A percentile compares a stretch with the other conserved stretches of the same genome.
Evolutionary conservation across 2,113 vertebrate species (phyloP).

Genomic region (Platysteira castanea): DNA sequence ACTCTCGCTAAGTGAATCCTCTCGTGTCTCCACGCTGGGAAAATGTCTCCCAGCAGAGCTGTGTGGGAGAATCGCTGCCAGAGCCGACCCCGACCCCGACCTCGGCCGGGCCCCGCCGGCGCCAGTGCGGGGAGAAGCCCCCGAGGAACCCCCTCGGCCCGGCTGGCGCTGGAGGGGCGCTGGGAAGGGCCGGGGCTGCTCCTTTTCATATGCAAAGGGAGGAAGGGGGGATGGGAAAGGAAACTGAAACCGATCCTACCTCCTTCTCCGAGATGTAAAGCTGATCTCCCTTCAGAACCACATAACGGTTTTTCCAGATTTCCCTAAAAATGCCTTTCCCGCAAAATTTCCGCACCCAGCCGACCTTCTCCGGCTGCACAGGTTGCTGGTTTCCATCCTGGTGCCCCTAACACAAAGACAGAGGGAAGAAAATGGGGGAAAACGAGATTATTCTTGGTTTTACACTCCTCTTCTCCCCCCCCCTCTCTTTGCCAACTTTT

Average conservation of each 20-base stretch:
- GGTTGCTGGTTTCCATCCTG: slow-evolving; percentile 79
- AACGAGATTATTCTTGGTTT: neutral
- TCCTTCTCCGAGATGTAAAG: slow-evolving; percentile 92
- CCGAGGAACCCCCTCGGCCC: neutral
- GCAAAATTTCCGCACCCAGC: slow-evolving; percentile 95
- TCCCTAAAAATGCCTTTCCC: slow-evolving; percentile 94
- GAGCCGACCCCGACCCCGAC: neutral
- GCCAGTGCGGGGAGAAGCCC: neutral
- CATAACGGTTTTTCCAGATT: slow-evolving; percentile 95
- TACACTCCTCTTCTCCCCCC: neutral
- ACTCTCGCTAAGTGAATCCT: neutral
- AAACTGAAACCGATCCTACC: slow-evolving; percentile 71
- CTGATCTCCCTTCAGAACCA: slow-evolving; percentile 88
- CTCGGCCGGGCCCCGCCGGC: neutral
- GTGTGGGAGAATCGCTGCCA: neutral
- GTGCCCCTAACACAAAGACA: slow-evolving; percentile 71
- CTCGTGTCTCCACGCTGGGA: neutral
- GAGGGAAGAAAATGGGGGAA: neutral
- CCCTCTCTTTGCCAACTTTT: neutral
- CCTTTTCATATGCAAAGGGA: neutral
- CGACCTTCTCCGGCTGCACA: slow-evolving; percentile 84
- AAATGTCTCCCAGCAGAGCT: neutral
- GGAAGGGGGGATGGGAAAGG: neutral
- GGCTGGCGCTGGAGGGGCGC: neutral
- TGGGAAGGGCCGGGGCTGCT: neutral